These are phyloP conservation scores for Akabosia matsudoensis DNA, from an alignment of 1,140 invertebrate species.

Conservation along the genomic window DNA sequence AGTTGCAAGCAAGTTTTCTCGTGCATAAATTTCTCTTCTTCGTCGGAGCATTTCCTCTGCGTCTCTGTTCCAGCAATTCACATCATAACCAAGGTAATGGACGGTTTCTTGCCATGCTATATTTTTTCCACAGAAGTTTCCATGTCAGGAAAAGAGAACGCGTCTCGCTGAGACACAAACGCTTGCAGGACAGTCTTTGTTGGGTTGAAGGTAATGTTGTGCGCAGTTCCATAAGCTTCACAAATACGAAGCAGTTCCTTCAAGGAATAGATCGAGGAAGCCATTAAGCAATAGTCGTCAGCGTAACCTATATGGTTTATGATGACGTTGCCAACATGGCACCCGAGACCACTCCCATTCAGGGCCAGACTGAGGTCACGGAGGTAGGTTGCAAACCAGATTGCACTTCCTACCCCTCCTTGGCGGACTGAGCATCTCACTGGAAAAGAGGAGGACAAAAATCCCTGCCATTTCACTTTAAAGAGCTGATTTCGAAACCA, in stretches of 20 bases:
- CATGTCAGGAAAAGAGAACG: neutral
- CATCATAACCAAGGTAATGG: neutral
- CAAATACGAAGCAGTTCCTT: neutral
- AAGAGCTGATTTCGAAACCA: slow-evolving; percentile 7
- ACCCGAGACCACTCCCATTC: neutral
- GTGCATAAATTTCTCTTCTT: neutral
- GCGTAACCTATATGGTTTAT: neutral
- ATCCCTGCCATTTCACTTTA: neutral
- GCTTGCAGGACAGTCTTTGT: neutral
- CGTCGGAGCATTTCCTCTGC: neutral
- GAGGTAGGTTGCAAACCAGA: neutral
- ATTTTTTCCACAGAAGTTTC: neutral
- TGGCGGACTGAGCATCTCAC: neutral
- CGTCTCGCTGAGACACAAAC: neutral
- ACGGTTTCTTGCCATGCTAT: neutral
- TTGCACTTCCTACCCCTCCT: neutral
- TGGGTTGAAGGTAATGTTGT: neutral
- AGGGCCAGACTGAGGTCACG: neutral
- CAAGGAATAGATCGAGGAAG: neutral
- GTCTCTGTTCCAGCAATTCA: neutral
- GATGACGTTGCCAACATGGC: neutral
- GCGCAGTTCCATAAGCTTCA: neutral
- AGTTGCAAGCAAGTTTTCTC: neutral
- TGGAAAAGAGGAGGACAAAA: neutral
- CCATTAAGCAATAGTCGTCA: neutral